phyloP scores from a whole-genome alignment of 2,888 invertebrate species.

The Diploptera punctata region DNA sequence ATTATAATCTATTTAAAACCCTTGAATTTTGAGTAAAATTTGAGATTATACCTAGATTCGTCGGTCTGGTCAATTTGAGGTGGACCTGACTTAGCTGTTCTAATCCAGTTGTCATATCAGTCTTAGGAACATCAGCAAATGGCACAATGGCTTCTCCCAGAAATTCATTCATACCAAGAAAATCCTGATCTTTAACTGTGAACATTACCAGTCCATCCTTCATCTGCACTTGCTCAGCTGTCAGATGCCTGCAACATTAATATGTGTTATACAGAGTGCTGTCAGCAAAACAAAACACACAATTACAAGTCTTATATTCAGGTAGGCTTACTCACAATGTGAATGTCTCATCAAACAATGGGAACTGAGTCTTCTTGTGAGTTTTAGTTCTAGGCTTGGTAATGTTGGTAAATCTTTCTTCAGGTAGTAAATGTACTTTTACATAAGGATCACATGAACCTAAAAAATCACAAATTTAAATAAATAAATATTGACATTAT shows the following conservation, averaged over 20 bases:
- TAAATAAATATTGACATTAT: too few species aligned
- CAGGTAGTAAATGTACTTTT: slow-evolving; percentile 83
- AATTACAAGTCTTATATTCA: too few species aligned
- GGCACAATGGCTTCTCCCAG: slow-evolving; percentile 92
- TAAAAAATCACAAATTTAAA: too few species aligned
- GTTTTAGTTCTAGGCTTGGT: slow-evolving; percentile 87
- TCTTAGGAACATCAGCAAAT: slow-evolving; percentile 75
- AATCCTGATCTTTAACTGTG: slow-evolving; percentile 95
- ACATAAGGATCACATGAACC: slow-evolving; percentile 94
- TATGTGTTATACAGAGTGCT: too few species aligned
- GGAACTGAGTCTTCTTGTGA: slow-evolving; percentile 91
- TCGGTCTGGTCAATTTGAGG: slow-evolving; percentile 73
- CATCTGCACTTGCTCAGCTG: slow-evolving; percentile 71
- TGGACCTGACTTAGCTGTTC: slow-evolving; percentile 73
- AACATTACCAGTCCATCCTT: slow-evolving; percentile 81
- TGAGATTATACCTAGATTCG: slow-evolving; percentile 63
- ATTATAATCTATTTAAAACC: too few species aligned
- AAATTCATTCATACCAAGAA: slow-evolving; percentile 92
- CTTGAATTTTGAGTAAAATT: too few species aligned
- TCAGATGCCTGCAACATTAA: slow-evolving; percentile 64
- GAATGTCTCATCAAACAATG: slow-evolving; percentile 94
- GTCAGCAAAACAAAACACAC: too few species aligned
- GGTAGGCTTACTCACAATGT: slow-evolving; percentile 77
- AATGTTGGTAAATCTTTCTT: slow-evolving; percentile 78
- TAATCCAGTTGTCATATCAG: slow-evolving; percentile 62